phyloP scores from a whole-genome alignment of 2,888 invertebrate species.

The Labia minor region DNA sequence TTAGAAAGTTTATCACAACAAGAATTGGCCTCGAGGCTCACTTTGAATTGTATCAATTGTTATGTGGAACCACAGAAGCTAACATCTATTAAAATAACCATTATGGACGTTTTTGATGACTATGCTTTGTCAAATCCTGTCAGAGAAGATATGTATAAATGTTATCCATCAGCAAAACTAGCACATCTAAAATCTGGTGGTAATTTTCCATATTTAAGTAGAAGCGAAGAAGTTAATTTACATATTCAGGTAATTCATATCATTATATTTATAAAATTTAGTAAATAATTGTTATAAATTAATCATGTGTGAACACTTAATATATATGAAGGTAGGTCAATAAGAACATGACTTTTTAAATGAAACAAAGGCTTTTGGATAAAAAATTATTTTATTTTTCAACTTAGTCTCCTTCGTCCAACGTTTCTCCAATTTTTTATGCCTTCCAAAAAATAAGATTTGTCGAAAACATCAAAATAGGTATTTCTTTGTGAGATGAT shows the following conservation, averaged over 20 bases:
- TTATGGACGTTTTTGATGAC: conserved; percentile 83
- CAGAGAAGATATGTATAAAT: conserved; percentile 70
- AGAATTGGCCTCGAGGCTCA: conserved; percentile 74
- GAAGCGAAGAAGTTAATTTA: conserved; percentile 78
- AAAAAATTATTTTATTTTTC: no score
- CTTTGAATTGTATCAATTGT: conserved; percentile 70
- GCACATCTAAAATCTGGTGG: conserved; percentile 82
- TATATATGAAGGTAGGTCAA: no score
- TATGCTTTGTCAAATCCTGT: conserved; percentile 68
- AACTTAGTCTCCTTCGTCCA: no score
- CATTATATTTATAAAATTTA: background rate
- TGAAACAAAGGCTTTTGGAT: no score
- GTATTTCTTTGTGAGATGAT: no score
- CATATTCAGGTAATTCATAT: conserved; percentile 60
- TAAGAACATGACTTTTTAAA: no score
- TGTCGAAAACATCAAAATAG: no score
- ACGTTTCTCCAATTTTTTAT: no score
- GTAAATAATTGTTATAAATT: conserved; percentile 16
- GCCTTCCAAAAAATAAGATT: no score
- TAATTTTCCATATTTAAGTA: conserved; percentile 81
- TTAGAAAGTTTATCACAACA: conserved; percentile 70
- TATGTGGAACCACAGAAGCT: conserved; percentile 69
- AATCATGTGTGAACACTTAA: background rate
- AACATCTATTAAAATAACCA: conserved; percentile 58
- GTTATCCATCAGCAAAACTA: conserved; percentile 72